Conservation (phyloP, 2,888 invertebrate species). For the Sabatieria punctata region DNA sequence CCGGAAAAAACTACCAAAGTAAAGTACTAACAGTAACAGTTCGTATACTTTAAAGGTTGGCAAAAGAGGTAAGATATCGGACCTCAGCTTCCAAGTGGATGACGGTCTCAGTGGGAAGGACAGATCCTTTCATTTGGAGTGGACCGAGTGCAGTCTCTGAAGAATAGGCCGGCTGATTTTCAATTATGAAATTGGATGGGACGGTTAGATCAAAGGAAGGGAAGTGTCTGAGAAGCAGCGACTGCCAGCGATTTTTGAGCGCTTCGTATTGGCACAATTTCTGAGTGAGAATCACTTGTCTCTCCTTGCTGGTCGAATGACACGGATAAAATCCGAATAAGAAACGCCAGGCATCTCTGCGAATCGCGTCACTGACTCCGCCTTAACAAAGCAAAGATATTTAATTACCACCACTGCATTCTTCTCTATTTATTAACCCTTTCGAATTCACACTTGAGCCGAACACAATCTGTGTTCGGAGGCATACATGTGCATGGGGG, state of each 20-base stretch:
- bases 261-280: slow-evolving; percentile 3
- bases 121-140: too few species aligned
- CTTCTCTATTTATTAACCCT: too few species aligned
- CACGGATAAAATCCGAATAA: slow-evolving; percentile 32
- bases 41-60: too few species aligned
- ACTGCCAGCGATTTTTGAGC: slow-evolving; percentile 1
- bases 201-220: background rate
- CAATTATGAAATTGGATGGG: background rate
- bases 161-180: background rate
- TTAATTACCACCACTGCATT: too few species aligned
- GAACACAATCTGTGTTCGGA: background rate
- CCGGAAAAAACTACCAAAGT: too few species aligned
- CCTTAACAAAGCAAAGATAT: slow-evolving; percentile 18
- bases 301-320: slow-evolving; percentile 3
- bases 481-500: background rate
- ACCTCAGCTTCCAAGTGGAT: too few species aligned
- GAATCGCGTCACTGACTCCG: slow-evolving; percentile 24
- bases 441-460: background rate
- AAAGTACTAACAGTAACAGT: too few species aligned
- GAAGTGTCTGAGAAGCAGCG: background rate
- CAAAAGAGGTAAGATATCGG: too few species aligned
- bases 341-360: slow-evolving; percentile 30
- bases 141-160: background rate
- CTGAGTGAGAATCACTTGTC: background rate
- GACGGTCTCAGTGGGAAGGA: too few species aligned